phyloP scores from a whole-genome alignment of 2,888 invertebrate genomes.

The Caenorhabditis panamensis region DNA sequence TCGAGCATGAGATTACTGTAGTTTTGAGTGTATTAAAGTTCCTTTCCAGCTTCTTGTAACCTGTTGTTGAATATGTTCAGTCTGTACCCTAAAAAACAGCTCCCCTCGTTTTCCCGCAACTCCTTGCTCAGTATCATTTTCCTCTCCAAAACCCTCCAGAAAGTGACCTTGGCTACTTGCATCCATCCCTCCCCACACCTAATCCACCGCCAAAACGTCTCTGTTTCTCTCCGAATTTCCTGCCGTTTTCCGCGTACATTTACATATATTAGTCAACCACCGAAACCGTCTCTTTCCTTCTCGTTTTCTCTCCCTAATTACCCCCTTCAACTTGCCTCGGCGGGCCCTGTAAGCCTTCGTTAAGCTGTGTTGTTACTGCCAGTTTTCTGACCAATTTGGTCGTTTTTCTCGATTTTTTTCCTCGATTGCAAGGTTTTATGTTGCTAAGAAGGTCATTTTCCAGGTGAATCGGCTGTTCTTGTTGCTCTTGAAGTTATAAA shows the following conservation, averaged over 20 bases:
- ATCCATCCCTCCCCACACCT: neutral
- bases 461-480: no score
- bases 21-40: no score
- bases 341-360: neutral
- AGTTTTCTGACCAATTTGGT: neutral
- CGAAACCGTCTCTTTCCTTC: constrained; percentile 38
- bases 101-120: no score
- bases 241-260: constrained; percentile 12
- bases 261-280: constrained; percentile 46
- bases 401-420: constrained; percentile 6
- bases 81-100: no score
- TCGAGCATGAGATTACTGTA: no score
- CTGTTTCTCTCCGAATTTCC: neutral
- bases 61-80: no score
- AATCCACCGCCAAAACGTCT: neutral
- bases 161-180: no score
- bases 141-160: no score
- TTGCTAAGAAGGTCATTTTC: no score
- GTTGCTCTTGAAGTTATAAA: neutral
- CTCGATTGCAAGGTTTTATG: neutral
- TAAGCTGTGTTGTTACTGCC: constrained; percentile 13
- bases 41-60: no score
- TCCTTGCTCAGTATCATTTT: no score
- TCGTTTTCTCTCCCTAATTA: constrained; percentile 36
- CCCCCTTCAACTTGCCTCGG: constrained; percentile 10